Base-by-base conservation (phyloP, 92 coral and sea anemone species). In the Paragorgia papillata region DNA sequence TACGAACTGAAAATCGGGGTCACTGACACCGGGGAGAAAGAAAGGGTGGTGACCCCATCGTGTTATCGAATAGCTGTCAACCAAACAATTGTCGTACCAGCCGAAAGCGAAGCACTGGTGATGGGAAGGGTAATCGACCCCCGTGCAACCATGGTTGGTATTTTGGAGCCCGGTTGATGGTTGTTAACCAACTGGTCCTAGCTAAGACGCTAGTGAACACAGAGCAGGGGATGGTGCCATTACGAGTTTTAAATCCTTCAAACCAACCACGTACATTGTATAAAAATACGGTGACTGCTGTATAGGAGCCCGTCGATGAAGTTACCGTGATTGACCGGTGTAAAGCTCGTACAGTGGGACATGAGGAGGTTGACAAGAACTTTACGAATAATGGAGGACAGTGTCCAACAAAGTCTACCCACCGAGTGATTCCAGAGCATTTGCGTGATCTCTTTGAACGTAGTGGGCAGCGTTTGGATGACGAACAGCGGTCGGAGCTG, bases 231-330 rank as follows among this genome's bases (percentile, higher is more conserved):
- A 53, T 68, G 14, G 57, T 83, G n/a, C 80, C 82, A 10, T 48
- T 82, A 0, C 33, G 82, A 33, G 74, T 79, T 35, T 78, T 83
- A 0, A 87, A 79, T 76, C 91, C 80, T 41, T 32, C 91, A 7
- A 80, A 83, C 26, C 49, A 33, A n/a, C 79, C 91, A 25, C 34
- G 69, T 21, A 79, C 73, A 34, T 44, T 79, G 59, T 83, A 65
- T 41, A 64, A 57, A 71, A 75, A 78, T 73, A 71, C 80, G 17
- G 60, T 82, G 25, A 84, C 86, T 13, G 89, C 85, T 57, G 54
- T 55, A 40, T 85, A 82, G 3, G 83, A 85, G 57, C 89, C 82
- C 19, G 85, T 64, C 32, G 37, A 24, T 30, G 21, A 30, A 29
- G 53, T 69, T 15, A 40, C 33, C 62, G 17, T 59, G n/a, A 25